Conservation (phyloP, 2,797 vertebrate species). For the Thunnus albacares region DNA sequence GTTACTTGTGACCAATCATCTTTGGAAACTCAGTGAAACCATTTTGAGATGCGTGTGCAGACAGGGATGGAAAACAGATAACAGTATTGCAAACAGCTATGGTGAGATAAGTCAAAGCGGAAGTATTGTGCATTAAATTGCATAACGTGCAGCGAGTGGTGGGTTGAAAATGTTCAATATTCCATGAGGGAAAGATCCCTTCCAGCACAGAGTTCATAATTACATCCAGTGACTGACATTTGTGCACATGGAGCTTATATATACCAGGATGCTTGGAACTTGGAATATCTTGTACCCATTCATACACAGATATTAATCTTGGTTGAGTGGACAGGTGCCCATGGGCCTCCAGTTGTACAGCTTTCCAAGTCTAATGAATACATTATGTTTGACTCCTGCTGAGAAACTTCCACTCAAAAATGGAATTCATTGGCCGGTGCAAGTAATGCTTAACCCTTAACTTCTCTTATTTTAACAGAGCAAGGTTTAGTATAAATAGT, state of each 20-base stretch:
- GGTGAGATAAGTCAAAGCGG: constrained; percentile 9
- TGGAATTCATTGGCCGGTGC: too few species aligned
- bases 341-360: too few species aligned
- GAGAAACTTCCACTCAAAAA: too few species aligned
- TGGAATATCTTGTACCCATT: neutral
- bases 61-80: neutral
- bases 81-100: neutral
- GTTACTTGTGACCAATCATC: neutral
- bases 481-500: constrained; percentile 4
- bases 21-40: neutral
- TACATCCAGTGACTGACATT: constrained; percentile 22
- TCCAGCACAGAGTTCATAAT: constrained; percentile 23
- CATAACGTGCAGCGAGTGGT: constrained; percentile 21
- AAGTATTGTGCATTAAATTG: constrained; percentile 30
- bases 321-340: neutral
- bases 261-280: neutral
- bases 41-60: neutral
- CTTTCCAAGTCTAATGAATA: too few species aligned
- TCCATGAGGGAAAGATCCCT: constrained; percentile 8
- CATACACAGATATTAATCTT: constrained; percentile 9
- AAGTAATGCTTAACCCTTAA: too few species aligned
- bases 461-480: neutral
- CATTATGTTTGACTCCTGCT: too few species aligned
- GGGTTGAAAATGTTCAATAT: constrained; percentile 21
- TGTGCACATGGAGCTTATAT: neutral